Evolutionary conservation across 2,888 invertebrate genomes (phyloP).

Genomic region (Megalurothrips usitatus): DNA sequence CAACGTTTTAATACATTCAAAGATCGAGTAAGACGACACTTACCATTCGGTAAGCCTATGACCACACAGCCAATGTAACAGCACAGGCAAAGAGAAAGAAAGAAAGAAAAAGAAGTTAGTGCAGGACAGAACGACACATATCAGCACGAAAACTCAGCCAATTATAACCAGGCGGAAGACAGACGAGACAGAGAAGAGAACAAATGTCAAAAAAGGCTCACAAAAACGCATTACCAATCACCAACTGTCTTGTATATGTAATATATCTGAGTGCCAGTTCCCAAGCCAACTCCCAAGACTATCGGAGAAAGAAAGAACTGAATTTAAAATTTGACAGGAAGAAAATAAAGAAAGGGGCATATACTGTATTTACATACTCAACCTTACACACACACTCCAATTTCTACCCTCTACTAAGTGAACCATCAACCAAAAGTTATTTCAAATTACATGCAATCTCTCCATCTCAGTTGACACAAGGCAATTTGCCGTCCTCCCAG

Average conservation of each 20-base stretch:
- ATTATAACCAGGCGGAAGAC: constrained; percentile 29
- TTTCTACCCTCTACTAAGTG: too few species aligned
- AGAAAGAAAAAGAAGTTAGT: constrained; percentile 39
- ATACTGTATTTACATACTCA: constrained; percentile 29
- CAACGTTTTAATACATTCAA: not conserved
- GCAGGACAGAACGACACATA: constrained; percentile 45
- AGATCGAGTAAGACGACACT: constrained; percentile 41
- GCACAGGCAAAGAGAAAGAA: constrained; percentile 41
- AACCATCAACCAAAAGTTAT: too few species aligned
- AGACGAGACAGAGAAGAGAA: constrained; percentile 31
- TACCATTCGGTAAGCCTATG: constrained; percentile 47
- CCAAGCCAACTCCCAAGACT: constrained; percentile 24
- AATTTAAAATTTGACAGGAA: constrained; percentile 28
- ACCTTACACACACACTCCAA: not conserved
- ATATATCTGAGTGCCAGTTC: too few species aligned
- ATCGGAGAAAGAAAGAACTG: constrained; percentile 22
- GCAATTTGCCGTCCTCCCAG: too few species aligned
- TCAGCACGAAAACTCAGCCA: constrained; percentile 34
- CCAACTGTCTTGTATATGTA: too few species aligned
- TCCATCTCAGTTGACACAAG: too few species aligned
- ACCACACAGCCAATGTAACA: constrained; percentile 42
- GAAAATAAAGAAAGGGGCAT: constrained; percentile 27
- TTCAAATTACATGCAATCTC: too few species aligned
- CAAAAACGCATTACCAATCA: not conserved
- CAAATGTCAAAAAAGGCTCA: not conserved